Base-by-base conservation (phyloP, 2,797 vertebrate species). In the Staurois parvus region DNA sequence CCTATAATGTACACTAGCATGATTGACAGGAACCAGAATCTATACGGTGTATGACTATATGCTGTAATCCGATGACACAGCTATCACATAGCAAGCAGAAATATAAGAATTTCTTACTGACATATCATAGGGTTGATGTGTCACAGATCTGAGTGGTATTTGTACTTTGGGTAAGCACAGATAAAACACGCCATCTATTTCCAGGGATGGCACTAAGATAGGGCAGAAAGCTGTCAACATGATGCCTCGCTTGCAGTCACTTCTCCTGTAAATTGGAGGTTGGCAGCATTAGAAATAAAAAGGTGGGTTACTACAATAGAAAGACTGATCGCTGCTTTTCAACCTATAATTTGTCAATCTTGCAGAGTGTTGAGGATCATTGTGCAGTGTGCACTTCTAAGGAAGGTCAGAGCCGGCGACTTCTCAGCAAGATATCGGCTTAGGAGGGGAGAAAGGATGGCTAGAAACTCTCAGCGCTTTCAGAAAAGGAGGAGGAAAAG, bases 281-380 rank as follows among this genome's bases (percentile, higher is more conserved):
- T 85, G 59, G 79, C 70, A 89, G 81, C 10, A 84, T 82, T 42
- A 74, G 87, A 81, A 86, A 69, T 11, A 87, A 89, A 89, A 87
- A 88, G 88, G 90, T 88, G 91, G 87, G 91, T 90, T 90, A 91
- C 87, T 72, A 70, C 87, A 88, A 88, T 72, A 86, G 89, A 92
- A 90, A 88, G 90, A 89, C 70, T 87, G 91, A 91, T 91, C 56
- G 90, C 86, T 89, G 69, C 85, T 80, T 76, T 83, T 89, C 87
- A 94, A 91, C 91, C 91, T 56, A 87, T 89, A 89, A 91, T 93
- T 92, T 93, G 91, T 92, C 93, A 91, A 89, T 91, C 91, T 84
- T 13, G 69, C 87, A 78, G 68, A 26, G 26, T 37, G 79, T n/a
- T 69, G 88, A 92, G 91, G 90, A 91, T 90, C 88, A 92, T 94